Percentiles rank a stretch among this genome's conserved stretches.
Evolutionary conservation across 1,140 invertebrate genomes (phyloP).

Genomic region (Drosophila sechellia): DNA sequence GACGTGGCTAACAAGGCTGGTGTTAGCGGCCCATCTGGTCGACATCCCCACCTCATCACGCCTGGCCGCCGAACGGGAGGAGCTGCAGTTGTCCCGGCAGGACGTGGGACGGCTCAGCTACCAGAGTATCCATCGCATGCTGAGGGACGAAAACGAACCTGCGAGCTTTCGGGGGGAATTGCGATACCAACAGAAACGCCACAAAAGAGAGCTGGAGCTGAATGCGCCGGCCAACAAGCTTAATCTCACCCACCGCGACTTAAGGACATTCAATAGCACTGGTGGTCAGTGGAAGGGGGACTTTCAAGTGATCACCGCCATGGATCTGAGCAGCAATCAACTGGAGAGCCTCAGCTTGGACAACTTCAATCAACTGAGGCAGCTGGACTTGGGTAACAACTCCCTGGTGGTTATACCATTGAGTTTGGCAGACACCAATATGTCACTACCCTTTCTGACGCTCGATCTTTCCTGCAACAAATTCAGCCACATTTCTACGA

Average conservation of each 20-base stretch:
- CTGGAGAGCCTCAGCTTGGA: conserved; percentile 43
- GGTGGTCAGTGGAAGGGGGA: conserved; percentile 58
- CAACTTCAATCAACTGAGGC: conserved; percentile 51
- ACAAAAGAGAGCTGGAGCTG: conserved; percentile 47
- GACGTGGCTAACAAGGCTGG: conserved; percentile 24
- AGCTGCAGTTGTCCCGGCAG: conserved; percentile 44
- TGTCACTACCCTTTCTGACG: conserved; percentile 61
- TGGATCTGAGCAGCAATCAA: conserved; percentile 63
- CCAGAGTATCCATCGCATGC: conserved; percentile 71
- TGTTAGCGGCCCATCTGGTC: conserved; percentile 18
- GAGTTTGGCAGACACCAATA: conserved; percentile 21
- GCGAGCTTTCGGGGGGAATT: conserved; percentile 60
- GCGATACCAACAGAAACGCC: conserved; percentile 65
- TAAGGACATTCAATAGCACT: conserved; percentile 54
- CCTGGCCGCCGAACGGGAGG: conserved; percentile 43
- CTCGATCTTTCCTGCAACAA: conserved; percentile 86
- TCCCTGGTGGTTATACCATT: conserved; percentile 34
- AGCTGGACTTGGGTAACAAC: conserved; percentile 66
- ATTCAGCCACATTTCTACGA: conserved; percentile 81
- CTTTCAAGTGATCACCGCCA: conserved; percentile 41
- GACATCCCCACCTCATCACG: conserved; percentile 18
- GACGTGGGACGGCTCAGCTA: conserved; percentile 56
- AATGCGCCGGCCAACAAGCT: conserved; percentile 24
- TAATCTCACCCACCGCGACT: conserved; percentile 50
- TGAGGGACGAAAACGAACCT: conserved; percentile 76